Evolutionary conservation across 2,888 invertebrate species (phyloP).

Genomic region (Malacosoma neustria): DNA sequence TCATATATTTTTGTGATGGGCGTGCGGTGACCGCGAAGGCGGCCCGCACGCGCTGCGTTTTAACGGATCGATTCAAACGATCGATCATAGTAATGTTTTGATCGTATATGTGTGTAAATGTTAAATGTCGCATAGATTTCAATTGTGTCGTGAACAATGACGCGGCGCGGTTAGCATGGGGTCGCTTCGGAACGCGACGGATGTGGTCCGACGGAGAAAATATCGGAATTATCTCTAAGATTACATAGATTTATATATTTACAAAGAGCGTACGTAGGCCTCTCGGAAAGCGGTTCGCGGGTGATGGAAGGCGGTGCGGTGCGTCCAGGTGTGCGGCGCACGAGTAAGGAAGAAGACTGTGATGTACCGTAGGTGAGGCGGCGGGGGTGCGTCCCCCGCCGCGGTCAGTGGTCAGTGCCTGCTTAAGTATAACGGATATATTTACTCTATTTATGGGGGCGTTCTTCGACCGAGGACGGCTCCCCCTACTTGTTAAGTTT

Average conservation of each 20-base stretch:
- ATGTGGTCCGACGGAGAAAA: background rate
- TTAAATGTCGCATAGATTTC: background rate
- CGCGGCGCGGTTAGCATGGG: background rate
- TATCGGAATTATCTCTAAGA: slow-evolving; percentile 10
- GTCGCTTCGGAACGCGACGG: background rate
- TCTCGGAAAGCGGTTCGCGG: background rate
- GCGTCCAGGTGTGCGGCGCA: slow-evolving; percentile 8
- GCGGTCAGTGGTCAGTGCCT: slow-evolving; percentile 21
- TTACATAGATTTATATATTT: slow-evolving; percentile 21
- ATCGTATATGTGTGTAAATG: background rate
- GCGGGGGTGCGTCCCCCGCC: slow-evolving; percentile 7
- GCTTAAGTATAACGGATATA: slow-evolving; percentile 15
- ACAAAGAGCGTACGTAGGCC: background rate
- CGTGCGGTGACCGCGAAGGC: background rate
- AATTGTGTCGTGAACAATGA: background rate
- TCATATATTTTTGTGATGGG: slow-evolving; percentile 4
- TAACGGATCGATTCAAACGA: background rate
- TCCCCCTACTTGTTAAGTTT: slow-evolving; percentile 17
- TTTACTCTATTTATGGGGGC: slow-evolving; percentile 3
- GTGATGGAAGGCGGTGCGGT: background rate
- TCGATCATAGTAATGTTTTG: background rate
- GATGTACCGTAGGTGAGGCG: slow-evolving; percentile 15
- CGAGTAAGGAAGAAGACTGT: slow-evolving; percentile 21
- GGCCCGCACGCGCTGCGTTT: background rate
- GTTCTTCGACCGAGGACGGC: background rate